Evolutionary conservation across 2,113 vertebrate species (phyloP).

Genomic region (Vidua macroura): DNA sequence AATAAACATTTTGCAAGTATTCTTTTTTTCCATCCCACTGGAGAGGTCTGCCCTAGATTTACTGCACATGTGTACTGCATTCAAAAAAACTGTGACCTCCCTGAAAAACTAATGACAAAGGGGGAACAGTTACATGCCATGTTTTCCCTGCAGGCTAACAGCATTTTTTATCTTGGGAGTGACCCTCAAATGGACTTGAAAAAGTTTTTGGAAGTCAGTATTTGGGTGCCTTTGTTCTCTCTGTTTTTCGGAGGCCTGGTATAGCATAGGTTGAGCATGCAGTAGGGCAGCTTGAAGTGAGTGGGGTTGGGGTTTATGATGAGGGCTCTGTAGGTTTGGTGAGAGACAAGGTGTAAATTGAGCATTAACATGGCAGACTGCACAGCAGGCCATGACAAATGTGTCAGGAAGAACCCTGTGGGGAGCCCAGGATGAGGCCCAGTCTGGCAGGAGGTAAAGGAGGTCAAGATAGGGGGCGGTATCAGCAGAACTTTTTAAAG

Average conservation of each 20-base stretch:
- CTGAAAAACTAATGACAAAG: neutral
- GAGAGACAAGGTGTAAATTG: neutral
- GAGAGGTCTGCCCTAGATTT: neutral
- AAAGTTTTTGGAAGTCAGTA: neutral
- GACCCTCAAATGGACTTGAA: neutral
- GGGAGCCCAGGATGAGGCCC: neutral
- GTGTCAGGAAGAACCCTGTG: neutral
- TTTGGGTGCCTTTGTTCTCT: neutral
- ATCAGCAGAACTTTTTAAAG: neutral
- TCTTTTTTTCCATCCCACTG: neutral
- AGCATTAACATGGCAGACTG: neutral
- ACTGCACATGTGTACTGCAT: neutral
- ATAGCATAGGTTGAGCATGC: rapidly evolving
- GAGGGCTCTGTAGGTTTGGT: neutral
- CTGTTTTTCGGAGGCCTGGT: neutral
- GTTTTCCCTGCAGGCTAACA: neutral
- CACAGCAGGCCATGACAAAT: neutral
- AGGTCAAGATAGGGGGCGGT: neutral
- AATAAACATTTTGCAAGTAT: neutral
- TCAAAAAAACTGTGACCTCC: neutral
- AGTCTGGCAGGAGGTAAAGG: neutral
- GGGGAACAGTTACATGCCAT: neutral
- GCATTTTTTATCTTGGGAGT: neutral
- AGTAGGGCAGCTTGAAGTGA: neutral
- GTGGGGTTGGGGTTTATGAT: neutral